A percentile compares a stretch with the other conserved stretches of the same genome.
Conservation (phyloP, 2,113 vertebrate species). For the Monopterus albus region DNA sequence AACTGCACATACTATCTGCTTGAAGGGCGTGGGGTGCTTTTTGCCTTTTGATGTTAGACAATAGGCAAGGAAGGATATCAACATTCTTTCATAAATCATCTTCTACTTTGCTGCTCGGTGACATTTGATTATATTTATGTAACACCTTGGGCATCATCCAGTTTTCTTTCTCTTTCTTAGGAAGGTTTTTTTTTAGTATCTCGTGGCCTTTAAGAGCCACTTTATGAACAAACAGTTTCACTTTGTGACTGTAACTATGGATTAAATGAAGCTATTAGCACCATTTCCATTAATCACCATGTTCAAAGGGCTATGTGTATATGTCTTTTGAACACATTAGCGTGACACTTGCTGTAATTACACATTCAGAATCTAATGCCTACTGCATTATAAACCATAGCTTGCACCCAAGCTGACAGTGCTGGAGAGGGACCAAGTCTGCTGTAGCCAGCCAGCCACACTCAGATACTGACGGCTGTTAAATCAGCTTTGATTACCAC, state of each 20-base stretch:
- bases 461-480: conserved; percentile 61
- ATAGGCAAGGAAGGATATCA: neutral
- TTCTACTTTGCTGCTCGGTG: neutral
- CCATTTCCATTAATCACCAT: conserved; percentile 26
- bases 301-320: conserved; percentile 15
- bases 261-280: conserved; percentile 21
- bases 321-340: conserved; percentile 15
- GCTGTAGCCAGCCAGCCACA: conserved; percentile 28
- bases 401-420: conserved; percentile 55
- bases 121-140: conserved; percentile 21
- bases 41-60: conserved; percentile 6
- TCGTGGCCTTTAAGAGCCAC: neutral
- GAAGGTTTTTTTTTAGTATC: neutral
- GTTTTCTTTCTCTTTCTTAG: neutral
- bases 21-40: conserved; percentile 21
- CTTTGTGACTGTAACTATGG: conserved; percentile 9
- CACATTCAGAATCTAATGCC: conserved; percentile 35
- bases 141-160: conserved; percentile 10
- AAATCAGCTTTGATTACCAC: conserved; percentile 56
- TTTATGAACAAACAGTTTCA: neutral
- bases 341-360: conserved; percentile 53
- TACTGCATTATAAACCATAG: conserved; percentile 52
- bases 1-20: neutral
- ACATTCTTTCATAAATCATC: conserved; percentile 9
- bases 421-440: conserved; percentile 52